Conservation (phyloP, 2,113 vertebrate species). For the Pituophis catenifer region DNA sequence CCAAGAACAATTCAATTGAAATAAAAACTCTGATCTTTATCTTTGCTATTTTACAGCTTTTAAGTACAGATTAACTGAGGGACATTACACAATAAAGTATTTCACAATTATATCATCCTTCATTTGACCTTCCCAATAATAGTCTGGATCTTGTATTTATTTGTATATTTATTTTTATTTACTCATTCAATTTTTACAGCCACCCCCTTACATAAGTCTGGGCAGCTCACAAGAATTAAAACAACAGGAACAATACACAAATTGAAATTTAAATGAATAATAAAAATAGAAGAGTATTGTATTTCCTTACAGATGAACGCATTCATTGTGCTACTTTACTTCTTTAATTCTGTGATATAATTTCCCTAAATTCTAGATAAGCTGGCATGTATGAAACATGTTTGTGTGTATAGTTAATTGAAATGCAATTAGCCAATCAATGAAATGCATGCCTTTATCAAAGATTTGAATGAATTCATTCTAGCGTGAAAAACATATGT, state of each 20-base stretch:
- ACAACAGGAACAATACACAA: background rate
- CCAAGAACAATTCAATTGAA: background rate
- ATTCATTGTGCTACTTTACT: background rate
- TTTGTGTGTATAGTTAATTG: background rate
- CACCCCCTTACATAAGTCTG: background rate
- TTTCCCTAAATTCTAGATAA: background rate
- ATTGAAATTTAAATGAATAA: background rate
- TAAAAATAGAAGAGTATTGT: background rate
- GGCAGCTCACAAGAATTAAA: background rate
- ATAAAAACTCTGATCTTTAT: background rate
- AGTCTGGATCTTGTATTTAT: background rate
- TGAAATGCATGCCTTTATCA: background rate
- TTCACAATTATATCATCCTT: background rate
- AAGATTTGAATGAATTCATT: background rate
- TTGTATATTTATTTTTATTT: background rate
- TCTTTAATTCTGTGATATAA: background rate
- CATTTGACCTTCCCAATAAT: background rate
- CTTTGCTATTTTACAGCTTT: background rate
- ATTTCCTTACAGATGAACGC: background rate
- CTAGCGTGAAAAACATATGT: background rate
- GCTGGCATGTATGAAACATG: background rate
- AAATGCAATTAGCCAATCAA: background rate
- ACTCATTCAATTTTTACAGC: background rate
- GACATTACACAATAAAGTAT: background rate
- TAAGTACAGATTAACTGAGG: background rate